These are phyloP conservation scores for Cantharis flavilabris DNA, from an alignment of 2,888 invertebrate genomes.

Conservation along the genomic window DNA sequence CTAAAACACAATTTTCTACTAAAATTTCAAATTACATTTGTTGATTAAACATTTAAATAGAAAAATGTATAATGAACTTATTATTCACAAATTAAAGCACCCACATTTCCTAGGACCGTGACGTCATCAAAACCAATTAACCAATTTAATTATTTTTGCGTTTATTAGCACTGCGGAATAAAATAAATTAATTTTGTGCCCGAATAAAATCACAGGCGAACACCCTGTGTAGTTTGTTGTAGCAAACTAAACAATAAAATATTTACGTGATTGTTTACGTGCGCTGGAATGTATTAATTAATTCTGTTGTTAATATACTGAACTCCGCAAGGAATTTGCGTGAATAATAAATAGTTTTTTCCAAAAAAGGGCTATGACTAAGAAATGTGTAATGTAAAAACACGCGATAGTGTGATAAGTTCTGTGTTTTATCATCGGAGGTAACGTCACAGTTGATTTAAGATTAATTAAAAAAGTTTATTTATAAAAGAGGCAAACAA, in stretches of 20 bases:
- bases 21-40: neutral
- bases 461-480: too few relatives aligned
- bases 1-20: neutral
- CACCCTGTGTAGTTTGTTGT: neutral
- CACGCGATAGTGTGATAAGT: too few relatives aligned
- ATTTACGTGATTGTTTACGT: neutral
- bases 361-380: too few relatives aligned
- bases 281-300: neutral
- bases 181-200: neutral
- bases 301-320: neutral
- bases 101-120: neutral
- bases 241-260: neutral
- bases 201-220: neutral
- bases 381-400: too few relatives aligned
- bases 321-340: neutral
- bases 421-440: too few relatives aligned
- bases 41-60: neutral
- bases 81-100: conserved; percentile 1
- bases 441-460: too few relatives aligned
- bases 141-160: neutral
- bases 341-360: neutral
- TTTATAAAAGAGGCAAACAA: too few relatives aligned
- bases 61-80: neutral
- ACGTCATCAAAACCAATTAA: neutral
- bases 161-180: neutral